Evolutionary conservation across 2,888 invertebrate species (phyloP).

Genomic region (Malacosoma neustria): DNA sequence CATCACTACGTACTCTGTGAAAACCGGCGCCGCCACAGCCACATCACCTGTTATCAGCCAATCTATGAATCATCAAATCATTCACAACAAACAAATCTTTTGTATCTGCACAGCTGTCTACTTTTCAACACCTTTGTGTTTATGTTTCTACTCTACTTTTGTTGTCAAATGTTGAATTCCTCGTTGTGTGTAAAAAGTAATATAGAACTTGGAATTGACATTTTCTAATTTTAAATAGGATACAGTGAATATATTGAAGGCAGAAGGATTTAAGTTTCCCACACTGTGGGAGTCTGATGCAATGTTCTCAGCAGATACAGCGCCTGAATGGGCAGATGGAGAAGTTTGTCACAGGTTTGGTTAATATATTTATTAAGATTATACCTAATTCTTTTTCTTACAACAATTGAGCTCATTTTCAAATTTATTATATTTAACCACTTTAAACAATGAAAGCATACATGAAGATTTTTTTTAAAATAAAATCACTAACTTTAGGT

Average conservation of each 20-base stretch:
- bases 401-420: too few species aligned
- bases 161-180: too few species aligned
- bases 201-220: too few species aligned
- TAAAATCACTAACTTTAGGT: too few species aligned
- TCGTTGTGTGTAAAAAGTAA: too few species aligned
- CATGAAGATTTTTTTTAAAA: too few species aligned
- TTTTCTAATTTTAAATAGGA: conserved; percentile 80
- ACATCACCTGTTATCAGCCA: conserved; percentile 2
- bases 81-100: neutral
- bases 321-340: conserved; percentile 98
- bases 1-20: neutral
- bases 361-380: conserved; percentile 4
- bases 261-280: conserved; percentile 95
- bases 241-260: conserved; percentile 93
- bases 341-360: conserved; percentile 88
- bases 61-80: conserved; percentile 3
- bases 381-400: too few species aligned
- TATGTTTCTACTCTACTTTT: too few species aligned
- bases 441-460: too few species aligned
- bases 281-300: conserved; percentile 96
- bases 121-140: neutral
- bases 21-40: neutral
- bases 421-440: too few species aligned
- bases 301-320: conserved; percentile 97
- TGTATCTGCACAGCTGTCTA: neutral